phyloP scores from a whole-genome alignment of 1,140 invertebrate species.

The Magallana angulata region DNA sequence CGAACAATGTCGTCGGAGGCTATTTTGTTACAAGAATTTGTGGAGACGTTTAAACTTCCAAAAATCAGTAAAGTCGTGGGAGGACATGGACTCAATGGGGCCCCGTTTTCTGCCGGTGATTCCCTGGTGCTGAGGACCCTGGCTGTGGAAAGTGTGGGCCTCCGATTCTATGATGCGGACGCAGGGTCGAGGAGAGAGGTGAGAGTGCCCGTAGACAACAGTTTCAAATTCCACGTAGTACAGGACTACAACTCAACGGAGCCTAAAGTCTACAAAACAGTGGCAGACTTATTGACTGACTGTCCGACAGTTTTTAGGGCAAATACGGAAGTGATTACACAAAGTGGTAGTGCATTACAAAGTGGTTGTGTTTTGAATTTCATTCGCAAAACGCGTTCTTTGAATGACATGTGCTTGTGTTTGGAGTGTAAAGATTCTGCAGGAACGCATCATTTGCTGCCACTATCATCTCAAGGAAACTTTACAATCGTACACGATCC shows the following conservation, averaged over 20 bases:
- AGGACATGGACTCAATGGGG: slow-evolving; percentile 39
- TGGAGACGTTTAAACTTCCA: slow-evolving; percentile 52
- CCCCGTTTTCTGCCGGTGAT: slow-evolving; percentile 43
- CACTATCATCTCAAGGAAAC: slow-evolving; percentile 50
- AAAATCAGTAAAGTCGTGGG: slow-evolving; percentile 48
- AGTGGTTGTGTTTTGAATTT: slow-evolving; percentile 34
- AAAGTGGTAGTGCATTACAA: slow-evolving; percentile 45
- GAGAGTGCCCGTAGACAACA: slow-evolving; percentile 52
- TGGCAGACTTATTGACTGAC: slow-evolving; percentile 50
- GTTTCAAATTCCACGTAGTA: slow-evolving; percentile 54
- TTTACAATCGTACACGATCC: slow-evolving; percentile 52
- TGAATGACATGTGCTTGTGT: slow-evolving; percentile 45
- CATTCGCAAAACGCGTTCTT: slow-evolving; percentile 35
- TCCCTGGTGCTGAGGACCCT: slow-evolving; percentile 49
- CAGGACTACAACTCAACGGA: background rate
- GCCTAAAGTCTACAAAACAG: slow-evolving; percentile 46
- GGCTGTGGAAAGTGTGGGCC: slow-evolving; percentile 52
- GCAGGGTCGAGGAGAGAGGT: slow-evolving; percentile 50
- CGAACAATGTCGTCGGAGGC: slow-evolving; percentile 14
- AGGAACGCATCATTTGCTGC: slow-evolving; percentile 44
- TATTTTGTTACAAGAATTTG: slow-evolving; percentile 38
- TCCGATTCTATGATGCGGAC: slow-evolving; percentile 54
- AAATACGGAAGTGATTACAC: slow-evolving; percentile 49
- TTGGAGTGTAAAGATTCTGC: slow-evolving; percentile 55
- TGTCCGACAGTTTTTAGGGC: slow-evolving; percentile 54